These are phyloP conservation scores for Trogon melanurus DNA, from an alignment of 2,113 vertebrate species.

Conservation along the genomic window DNA sequence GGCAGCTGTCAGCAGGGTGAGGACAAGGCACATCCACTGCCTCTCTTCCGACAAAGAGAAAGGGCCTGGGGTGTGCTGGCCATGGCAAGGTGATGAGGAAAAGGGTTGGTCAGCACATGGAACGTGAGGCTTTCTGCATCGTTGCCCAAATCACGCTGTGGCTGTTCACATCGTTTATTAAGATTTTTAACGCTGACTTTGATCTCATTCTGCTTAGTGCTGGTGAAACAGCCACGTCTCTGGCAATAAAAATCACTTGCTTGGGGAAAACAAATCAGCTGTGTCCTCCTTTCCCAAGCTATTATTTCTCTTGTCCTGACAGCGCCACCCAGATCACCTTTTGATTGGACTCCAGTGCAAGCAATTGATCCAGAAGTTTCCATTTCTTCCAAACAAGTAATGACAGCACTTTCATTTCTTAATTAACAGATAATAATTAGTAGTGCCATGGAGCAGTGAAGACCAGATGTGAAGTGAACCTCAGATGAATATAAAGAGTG, in stretches of 20 bases:
- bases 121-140: not conserved
- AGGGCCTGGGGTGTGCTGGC: not conserved
- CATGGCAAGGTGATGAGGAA: not conserved
- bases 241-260: not conserved
- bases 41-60: not conserved
- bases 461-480: slow-evolving; percentile 27
- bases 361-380: not conserved
- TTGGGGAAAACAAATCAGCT: not conserved
- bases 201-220: not conserved
- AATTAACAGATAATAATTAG: slow-evolving; percentile 50
- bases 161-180: rapidly evolving
- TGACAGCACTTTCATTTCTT: slow-evolving; percentile 5
- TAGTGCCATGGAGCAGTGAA: not conserved
- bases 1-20: not conserved
- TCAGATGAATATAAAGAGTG: not conserved
- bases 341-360: not conserved
- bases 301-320: not conserved
- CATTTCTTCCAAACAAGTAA: not conserved
- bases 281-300: not conserved
- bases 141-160: not conserved
- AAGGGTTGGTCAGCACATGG: rapidly evolving
- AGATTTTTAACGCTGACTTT: not conserved
- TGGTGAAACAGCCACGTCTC: rapidly evolving
- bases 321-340: not conserved
- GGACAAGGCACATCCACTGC: rapidly evolving